Conservation (phyloP, 1,140 invertebrate genomes). For the Ephestia elutella region DNA sequence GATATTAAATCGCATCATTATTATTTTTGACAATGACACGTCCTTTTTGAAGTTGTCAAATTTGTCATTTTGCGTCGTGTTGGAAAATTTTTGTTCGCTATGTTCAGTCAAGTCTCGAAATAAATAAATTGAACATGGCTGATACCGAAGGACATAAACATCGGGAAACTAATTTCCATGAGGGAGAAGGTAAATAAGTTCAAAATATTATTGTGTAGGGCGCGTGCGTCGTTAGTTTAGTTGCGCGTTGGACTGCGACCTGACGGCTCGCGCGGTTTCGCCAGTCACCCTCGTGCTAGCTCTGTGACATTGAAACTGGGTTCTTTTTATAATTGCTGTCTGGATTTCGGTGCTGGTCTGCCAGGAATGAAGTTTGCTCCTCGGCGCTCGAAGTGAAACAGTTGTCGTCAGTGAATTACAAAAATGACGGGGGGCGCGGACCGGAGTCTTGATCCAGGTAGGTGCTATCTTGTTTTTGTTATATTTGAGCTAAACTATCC, state of each 20-base stretch:
- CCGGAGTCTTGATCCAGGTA: constrained; percentile 57
- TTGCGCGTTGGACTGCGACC: constrained; percentile 34
- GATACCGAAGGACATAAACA: constrained; percentile 67
- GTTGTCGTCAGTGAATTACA: constrained; percentile 21
- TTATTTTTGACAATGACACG: constrained; percentile 53
- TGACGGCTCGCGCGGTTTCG: constrained; percentile 37
- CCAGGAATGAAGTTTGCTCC: constrained; percentile 47
- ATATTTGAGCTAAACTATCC: constrained; percentile 31
- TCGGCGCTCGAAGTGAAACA: constrained; percentile 39
- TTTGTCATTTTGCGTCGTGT: constrained; percentile 64
- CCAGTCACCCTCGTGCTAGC: constrained; percentile 61
- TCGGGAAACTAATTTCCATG: constrained; percentile 64
- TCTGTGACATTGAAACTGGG: constrained; percentile 71
- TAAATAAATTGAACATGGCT: constrained; percentile 73
- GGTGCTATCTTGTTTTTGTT: constrained; percentile 49
- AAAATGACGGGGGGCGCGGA: constrained; percentile 55
- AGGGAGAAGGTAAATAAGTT: constrained; percentile 70
- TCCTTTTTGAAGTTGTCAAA: constrained; percentile 34
- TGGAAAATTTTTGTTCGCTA: constrained; percentile 70
- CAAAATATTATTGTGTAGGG: constrained; percentile 58
- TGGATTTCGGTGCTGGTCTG: constrained; percentile 64
- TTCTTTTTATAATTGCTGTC: constrained; percentile 72
- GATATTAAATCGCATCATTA: too few species aligned
- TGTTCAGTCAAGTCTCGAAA: constrained; percentile 70
- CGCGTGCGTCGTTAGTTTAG: constrained; percentile 38